Base-by-base conservation (phyloP, 2,888 invertebrate genomes). In the Acronicta psi region DNA sequence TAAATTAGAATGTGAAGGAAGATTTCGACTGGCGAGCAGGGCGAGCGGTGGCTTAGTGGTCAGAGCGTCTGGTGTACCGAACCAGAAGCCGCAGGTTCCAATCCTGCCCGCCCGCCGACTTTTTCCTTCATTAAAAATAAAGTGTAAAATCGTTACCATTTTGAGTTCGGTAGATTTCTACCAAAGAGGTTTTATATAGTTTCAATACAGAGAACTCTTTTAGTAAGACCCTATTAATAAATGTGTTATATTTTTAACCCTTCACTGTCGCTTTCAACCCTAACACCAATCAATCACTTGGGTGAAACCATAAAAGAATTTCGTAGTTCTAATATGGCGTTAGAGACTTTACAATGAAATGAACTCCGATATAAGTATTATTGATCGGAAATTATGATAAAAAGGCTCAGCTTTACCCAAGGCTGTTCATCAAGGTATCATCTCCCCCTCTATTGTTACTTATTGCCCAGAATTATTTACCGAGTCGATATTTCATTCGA, bases 341-440 rank as follows among this genome's bases (percentile, higher is more conserved):
- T 47, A 45, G 3, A 13, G 9, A 16, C 36, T 2, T 37, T 34
- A 67, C 40, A 70, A 69, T 45, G 0, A 37, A 52, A 41, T 10
- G 10, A 47, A 44, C 38, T 43, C 14, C 14, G 18, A 36, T 52
- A 13, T 46, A 25, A 1, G 9, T 25, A 25, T 25, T 18, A n/a
- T 3, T 5, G 18, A 29, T 66, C 66, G 69, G 2, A 81, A 49
- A 45, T 43, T 68, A 72, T 73, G 73, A 76, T 74, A 70, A 45
- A 62, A 75, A 69, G 63, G 70, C 51, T 51, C 61, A 50, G 62
- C 29, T 61, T 54, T 63, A 70, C 70, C 65, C 67, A 43, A 55
- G 72, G 75, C 79, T 81, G 85, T 86, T 80, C 79, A 84, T 81
- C 78, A 83, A 62, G 34, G 43, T 23, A 58, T 59, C 37, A 56